phyloP scores from a whole-genome alignment of 2,113 vertebrate genomes.

The Percina caprodes region DNA sequence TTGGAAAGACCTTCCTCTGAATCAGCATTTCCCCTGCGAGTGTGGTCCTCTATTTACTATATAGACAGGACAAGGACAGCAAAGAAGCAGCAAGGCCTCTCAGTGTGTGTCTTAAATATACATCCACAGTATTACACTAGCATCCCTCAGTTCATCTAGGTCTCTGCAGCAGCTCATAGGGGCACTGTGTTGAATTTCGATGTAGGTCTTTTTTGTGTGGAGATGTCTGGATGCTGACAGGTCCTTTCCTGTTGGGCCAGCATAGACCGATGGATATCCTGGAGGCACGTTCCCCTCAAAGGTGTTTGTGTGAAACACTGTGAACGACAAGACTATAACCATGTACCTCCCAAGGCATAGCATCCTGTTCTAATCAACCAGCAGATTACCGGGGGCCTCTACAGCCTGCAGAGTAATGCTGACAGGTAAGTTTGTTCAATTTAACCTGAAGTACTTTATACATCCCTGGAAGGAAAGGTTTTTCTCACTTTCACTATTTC shows the following conservation, averaged over 20 bases:
- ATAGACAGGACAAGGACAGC: slow-evolving; percentile 37
- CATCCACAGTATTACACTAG: slow-evolving; percentile 24
- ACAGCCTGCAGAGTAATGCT: slow-evolving; percentile 31
- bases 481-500: background rate
- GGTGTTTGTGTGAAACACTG: slow-evolving; percentile 43
- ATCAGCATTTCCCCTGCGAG: slow-evolving; percentile 62
- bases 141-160: slow-evolving; percentile 40
- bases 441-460: slow-evolving; percentile 28
- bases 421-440: slow-evolving; percentile 23
- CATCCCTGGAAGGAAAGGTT: background rate
- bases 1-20: slow-evolving; percentile 65
- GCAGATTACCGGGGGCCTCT: slow-evolving; percentile 33
- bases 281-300: slow-evolving; percentile 57
- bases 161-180: slow-evolving; percentile 30
- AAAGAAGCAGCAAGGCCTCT: slow-evolving; percentile 20
- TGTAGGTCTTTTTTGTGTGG: slow-evolving; percentile 39
- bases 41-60: slow-evolving; percentile 27
- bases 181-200: slow-evolving; percentile 48
- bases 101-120: slow-evolving; percentile 18
- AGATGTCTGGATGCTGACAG: slow-evolving; percentile 56
- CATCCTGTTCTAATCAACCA: slow-evolving; percentile 38
- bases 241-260: slow-evolving; percentile 37
- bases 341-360: slow-evolving; percentile 41
- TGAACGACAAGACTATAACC: slow-evolving; percentile 48
- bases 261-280: slow-evolving; percentile 52